phyloP scores from a whole-genome alignment of 2,888 invertebrate genomes.

The Dugesia japonica region DNA sequence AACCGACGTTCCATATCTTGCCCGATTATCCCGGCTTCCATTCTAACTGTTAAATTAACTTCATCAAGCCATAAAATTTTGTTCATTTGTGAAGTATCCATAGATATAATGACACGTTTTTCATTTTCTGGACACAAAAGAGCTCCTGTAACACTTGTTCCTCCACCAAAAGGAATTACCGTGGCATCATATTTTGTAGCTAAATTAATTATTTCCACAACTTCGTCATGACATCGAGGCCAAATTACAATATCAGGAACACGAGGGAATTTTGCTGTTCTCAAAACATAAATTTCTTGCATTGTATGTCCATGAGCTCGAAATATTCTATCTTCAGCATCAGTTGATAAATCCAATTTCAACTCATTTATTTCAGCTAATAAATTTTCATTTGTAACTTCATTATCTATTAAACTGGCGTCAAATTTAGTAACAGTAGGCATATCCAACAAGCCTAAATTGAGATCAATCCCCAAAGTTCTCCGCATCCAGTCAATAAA shows the following conservation, averaged over 20 bases:
- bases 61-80: conserved; percentile 77
- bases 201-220: conserved; percentile 61
- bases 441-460: conserved; percentile 37
- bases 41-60: conserved; percentile 63
- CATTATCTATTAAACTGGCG: not conserved
- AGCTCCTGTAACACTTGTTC: conserved; percentile 76
- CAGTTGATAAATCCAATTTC: conserved; percentile 55
- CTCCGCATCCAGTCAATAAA: conserved; percentile 65
- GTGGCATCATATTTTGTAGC: conserved; percentile 63
- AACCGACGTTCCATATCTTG: conserved; percentile 72
- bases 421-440: not conserved
- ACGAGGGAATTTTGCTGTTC: conserved; percentile 57
- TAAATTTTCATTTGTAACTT: conserved; percentile 49
- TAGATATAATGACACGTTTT: conserved; percentile 62
- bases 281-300: conserved; percentile 66
- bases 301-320: conserved; percentile 77
- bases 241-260: conserved; percentile 84
- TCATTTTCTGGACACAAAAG: conserved; percentile 67
- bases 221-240: conserved; percentile 72
- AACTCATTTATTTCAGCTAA: conserved; percentile 53
- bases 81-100: conserved; percentile 92
- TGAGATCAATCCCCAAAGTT: conserved; percentile 57
- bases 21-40: conserved; percentile 77
- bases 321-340: conserved; percentile 67
- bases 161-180: conserved; percentile 81